phyloP scores from a whole-genome alignment of 2,113 vertebrate species.

The Ictalurus punctatus region DNA sequence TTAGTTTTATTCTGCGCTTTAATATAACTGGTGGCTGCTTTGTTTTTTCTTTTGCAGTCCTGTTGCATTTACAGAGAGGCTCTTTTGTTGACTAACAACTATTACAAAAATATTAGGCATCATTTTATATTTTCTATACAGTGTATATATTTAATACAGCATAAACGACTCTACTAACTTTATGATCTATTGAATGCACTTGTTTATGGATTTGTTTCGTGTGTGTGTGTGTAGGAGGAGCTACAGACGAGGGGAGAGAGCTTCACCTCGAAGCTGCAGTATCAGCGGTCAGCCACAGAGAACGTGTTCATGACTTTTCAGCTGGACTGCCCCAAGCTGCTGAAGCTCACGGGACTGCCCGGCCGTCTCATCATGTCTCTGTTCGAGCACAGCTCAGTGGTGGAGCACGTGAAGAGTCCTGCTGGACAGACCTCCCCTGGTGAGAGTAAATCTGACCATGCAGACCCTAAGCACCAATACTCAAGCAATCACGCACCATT shows the following conservation, averaged over 20 bases:
- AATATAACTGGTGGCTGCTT: too few species aligned
- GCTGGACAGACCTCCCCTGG: slow-evolving; percentile 18
- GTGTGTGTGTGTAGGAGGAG: slow-evolving; percentile 69
- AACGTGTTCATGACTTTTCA: slow-evolving; percentile 36
- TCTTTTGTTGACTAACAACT: neutral
- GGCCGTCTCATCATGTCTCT: slow-evolving; percentile 61
- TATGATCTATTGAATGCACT: neutral
- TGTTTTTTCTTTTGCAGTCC: too few species aligned
- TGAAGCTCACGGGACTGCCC: too few species aligned
- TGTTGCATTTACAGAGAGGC: neutral
- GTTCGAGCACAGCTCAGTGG: slow-evolving; percentile 86
- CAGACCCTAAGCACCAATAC: too few species aligned
- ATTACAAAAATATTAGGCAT: neutral
- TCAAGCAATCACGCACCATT: too few species aligned
- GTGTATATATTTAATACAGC: neutral
- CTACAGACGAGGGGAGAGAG: slow-evolving; percentile 72
- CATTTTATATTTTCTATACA: neutral
- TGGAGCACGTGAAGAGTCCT: slow-evolving; percentile 75
- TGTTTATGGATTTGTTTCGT: neutral
- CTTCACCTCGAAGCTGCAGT: slow-evolving; percentile 83
- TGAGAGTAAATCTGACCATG: too few species aligned
- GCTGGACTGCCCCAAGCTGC: too few species aligned
- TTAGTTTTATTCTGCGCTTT: too few species aligned
- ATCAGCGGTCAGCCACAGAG: slow-evolving; percentile 80
- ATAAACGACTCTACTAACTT: neutral